Evolutionary conservation across 2,113 vertebrate genomes (phyloP).

Genomic region (Platichthys flesus): DNA sequence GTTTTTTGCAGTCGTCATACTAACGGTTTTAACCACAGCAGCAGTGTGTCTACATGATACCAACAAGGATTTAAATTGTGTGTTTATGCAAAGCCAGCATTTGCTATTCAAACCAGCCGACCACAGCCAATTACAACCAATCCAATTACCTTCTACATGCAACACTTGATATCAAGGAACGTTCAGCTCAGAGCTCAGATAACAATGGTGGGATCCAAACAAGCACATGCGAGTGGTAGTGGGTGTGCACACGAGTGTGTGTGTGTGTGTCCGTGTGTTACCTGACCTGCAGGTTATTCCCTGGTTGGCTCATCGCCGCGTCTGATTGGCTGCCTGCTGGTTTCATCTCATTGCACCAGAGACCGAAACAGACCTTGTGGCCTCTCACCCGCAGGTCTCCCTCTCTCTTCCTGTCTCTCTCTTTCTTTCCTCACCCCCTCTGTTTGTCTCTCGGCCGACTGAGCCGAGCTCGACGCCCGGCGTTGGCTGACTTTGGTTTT

Average conservation of each 20-base stretch:
- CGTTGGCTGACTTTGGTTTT: conserved; percentile 68
- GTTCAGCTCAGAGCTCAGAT: conserved; percentile 33
- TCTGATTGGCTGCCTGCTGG: conserved; percentile 76
- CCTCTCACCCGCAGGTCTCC: conserved; percentile 70
- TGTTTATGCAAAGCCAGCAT: conserved; percentile 75
- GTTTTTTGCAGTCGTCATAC: conserved; percentile 14
- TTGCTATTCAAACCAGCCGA: conserved; percentile 66
- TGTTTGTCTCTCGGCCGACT: conserved; percentile 31
- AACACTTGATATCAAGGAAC: conserved; percentile 71
- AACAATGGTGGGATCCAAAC: conserved; percentile 54
- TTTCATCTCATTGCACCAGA: conserved; percentile 78
- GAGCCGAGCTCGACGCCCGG: conserved; percentile 48
- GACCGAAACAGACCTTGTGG: conserved; percentile 74
- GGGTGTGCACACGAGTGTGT: conserved; percentile 3
- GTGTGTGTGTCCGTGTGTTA: conserved; percentile 29
- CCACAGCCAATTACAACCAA: conserved; percentile 75
- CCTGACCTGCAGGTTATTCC: conserved; percentile 74
- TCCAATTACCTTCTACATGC: conserved; percentile 75
- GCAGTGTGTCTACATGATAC: conserved; percentile 29
- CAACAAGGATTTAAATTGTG: conserved; percentile 68
- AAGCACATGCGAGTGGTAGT: conserved; percentile 8
- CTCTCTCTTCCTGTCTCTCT: conserved; percentile 18
- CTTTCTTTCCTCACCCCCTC: neutral
- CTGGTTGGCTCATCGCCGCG: conserved; percentile 64
- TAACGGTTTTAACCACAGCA: conserved; percentile 3